A percentile compares a stretch with the other conserved stretches of the same genome.
These are phyloP conservation scores for Sebastes vulpes DNA, from an alignment of 2,797 vertebrate genomes.

Conservation along the genomic window DNA sequence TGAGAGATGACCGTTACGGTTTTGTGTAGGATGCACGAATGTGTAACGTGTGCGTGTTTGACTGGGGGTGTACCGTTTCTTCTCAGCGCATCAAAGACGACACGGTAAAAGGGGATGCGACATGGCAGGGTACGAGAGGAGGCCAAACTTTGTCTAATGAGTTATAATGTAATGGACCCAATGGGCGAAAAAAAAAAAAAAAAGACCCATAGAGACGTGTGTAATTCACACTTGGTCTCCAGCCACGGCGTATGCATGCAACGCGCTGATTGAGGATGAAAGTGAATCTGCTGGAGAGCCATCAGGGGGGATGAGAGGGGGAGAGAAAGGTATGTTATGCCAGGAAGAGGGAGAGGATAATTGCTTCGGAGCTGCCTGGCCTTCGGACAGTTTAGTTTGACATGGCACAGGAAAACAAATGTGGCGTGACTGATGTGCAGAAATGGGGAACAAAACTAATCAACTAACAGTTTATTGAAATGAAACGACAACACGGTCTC, in stretches of 20 bases:
- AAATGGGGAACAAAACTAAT: conserved; percentile 7
- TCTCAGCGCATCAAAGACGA: conserved; percentile 33
- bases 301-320: conserved; percentile 8
- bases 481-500: not conserved
- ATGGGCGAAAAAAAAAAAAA: conserved; percentile 17
- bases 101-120: conserved; percentile 7
- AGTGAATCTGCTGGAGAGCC: conserved; percentile 47
- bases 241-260: conserved; percentile 41
- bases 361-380: conserved; percentile 19
- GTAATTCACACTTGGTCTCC: conserved; percentile 51
- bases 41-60: not conserved
- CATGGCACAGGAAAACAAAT: conserved; percentile 30
- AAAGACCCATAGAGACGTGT: conserved; percentile 14
- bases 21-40: conserved; percentile 20
- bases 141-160: conserved; percentile 37
- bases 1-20: conserved; percentile 18
- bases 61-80: not conserved
- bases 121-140: conserved; percentile 4
- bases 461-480: not conserved
- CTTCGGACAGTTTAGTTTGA: conserved; percentile 41
- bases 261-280: conserved; percentile 44
- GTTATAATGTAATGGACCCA: conserved; percentile 42
- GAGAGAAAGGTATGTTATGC: conserved; percentile 21
- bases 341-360: conserved; percentile 27
- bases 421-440: conserved; percentile 6